These are phyloP conservation scores for Chorisops tibialis DNA, from an alignment of 2,888 invertebrate genomes.

Conservation along the genomic window DNA sequence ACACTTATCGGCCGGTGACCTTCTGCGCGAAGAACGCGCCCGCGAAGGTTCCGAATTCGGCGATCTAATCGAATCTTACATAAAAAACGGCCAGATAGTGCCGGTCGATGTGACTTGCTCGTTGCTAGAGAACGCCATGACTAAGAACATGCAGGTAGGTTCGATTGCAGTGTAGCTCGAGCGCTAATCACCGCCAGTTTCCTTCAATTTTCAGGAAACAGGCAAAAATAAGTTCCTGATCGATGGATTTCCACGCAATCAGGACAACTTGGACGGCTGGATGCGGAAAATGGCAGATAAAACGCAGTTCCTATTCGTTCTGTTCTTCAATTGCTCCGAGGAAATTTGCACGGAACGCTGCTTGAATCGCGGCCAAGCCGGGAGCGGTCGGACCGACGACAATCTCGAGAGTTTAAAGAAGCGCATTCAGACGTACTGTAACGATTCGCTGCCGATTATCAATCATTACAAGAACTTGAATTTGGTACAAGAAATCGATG, in stretches of 20 bases:
- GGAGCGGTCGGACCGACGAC: slow-evolving; percentile 92
- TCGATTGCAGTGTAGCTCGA: not conserved
- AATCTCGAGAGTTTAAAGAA: slow-evolving; percentile 85
- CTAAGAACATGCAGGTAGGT: slow-evolving; percentile 40
- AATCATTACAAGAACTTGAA: slow-evolving; percentile 69
- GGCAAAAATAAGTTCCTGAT: slow-evolving; percentile 78
- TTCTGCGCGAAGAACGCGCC: slow-evolving; percentile 85
- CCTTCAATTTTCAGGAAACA: slow-evolving; percentile 51
- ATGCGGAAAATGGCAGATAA: slow-evolving; percentile 76
- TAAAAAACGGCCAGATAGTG: slow-evolving; percentile 90
- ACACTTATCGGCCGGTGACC: slow-evolving; percentile 88
- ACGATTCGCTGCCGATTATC: slow-evolving; percentile 87
- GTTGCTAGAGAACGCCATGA: slow-evolving; percentile 82
- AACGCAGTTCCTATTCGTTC: slow-evolving; percentile 77
- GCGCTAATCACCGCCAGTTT: not conserved
- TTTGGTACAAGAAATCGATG: slow-evolving; percentile 74
- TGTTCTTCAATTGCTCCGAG: slow-evolving; percentile 87
- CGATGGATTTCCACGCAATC: slow-evolving; percentile 97
- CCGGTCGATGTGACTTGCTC: slow-evolving; percentile 98
- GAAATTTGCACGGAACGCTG: slow-evolving; percentile 84
- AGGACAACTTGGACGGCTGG: slow-evolving; percentile 97
- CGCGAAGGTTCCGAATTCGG: slow-evolving; percentile 83
- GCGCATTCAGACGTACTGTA: slow-evolving; percentile 79
- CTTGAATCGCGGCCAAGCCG: slow-evolving; percentile 78
- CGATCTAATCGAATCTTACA: slow-evolving; percentile 88